Percentiles rank a stretch among this genome's conserved stretches.
These are phyloP conservation scores for Anser brachyrhynchus DNA, from an alignment of 2,113 vertebrate species.

Conservation along the genomic window DNA sequence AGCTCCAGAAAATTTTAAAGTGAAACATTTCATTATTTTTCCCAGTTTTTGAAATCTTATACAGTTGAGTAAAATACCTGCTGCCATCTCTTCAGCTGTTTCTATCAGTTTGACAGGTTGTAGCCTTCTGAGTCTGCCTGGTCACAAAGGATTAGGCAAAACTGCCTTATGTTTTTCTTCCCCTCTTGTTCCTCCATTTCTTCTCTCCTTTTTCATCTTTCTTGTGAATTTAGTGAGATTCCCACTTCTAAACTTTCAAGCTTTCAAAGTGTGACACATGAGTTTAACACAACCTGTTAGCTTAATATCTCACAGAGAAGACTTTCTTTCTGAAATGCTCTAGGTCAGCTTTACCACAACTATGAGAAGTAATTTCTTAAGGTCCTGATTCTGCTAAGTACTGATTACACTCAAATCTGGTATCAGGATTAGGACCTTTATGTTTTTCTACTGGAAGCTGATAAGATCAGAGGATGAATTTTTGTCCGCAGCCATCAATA, in stretches of 20 bases:
- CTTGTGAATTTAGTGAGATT: slow-evolving; percentile 46
- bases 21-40: not conserved
- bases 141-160: slow-evolving; percentile 28
- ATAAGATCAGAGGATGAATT: not conserved
- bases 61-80: not conserved
- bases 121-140: not conserved
- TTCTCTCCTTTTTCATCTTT: slow-evolving; percentile 32
- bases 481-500: not conserved
- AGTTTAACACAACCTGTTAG: slow-evolving; percentile 59
- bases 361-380: slow-evolving; percentile 4
- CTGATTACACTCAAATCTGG: not conserved
- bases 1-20: not conserved
- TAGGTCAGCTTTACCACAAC: slow-evolving; percentile 17
- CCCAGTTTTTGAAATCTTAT: slow-evolving; percentile 3
- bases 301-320: slow-evolving; percentile 5
- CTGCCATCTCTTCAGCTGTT: not conserved
- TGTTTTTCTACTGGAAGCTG: not conserved
- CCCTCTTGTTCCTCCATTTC: slow-evolving; percentile 1
- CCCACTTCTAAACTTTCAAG: slow-evolving; percentile 23
- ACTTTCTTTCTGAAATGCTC: slow-evolving; percentile 24
- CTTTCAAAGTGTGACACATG: slow-evolving; percentile 28
- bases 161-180: slow-evolving; percentile 7
- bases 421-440: not conserved
- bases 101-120: not conserved
- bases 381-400: not conserved